Conservation (phyloP, 2,113 vertebrate species). For the Microcebus jonahi region DNA sequence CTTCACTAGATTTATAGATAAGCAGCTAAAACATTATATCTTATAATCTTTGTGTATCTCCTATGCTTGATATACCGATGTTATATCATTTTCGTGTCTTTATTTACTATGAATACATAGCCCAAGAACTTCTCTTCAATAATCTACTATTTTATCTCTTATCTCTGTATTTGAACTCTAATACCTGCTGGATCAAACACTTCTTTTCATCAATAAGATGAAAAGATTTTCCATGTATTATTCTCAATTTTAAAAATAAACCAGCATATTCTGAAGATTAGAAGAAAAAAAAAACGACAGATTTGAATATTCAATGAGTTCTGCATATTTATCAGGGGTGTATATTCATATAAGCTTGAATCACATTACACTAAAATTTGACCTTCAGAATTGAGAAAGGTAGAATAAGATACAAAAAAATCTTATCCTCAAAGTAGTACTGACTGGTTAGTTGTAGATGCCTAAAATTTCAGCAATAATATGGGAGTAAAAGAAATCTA, state of each 20-base stretch:
- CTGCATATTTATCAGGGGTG: background rate
- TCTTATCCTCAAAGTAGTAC: fast-evolving
- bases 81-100: conserved; percentile 53
- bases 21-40: conserved; percentile 16
- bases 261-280: conserved; percentile 47
- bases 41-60: conserved; percentile 7
- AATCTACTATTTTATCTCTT: conserved; percentile 70
- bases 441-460: background rate
- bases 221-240: conserved; percentile 66
- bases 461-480: background rate
- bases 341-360: background rate
- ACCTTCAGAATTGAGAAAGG: background rate
- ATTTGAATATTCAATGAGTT: background rate
- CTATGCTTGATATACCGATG: background rate
- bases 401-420: background rate
- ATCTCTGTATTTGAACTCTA: conserved; percentile 68
- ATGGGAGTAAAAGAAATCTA: background rate
- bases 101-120: conserved; percentile 43
- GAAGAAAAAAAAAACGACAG: background rate
- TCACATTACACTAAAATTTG: background rate
- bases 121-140: conserved; percentile 31
- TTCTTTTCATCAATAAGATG: conserved; percentile 74
- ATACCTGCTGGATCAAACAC: conserved; percentile 67
- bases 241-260: conserved; percentile 65
- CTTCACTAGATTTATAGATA: conserved; percentile 27